Percentiles rank a stretch among this genome's conserved stretches.
These are phyloP conservation scores for Vidua chalybeata DNA, from an alignment of 2,113 vertebrate genomes.

Conservation along the genomic window DNA sequence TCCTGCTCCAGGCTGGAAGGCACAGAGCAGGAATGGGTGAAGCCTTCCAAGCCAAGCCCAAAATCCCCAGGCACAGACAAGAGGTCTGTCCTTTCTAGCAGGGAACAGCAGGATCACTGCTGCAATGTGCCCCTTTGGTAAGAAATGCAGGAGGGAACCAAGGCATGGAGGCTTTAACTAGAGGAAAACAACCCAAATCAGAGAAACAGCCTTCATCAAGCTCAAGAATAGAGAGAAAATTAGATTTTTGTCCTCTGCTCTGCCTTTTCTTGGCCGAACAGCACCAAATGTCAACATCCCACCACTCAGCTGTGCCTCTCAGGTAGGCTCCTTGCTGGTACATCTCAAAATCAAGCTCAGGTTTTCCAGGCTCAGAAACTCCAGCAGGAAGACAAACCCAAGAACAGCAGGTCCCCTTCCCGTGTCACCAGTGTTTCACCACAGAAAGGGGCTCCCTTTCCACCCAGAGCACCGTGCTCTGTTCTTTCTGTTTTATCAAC, in stretches of 20 bases:
- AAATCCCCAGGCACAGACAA: background rate
- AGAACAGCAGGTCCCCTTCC: background rate
- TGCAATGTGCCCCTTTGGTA: rapidly evolving
- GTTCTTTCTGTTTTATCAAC: background rate
- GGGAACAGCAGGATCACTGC: background rate
- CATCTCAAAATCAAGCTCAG: background rate
- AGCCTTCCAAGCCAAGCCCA: background rate
- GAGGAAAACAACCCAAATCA: background rate
- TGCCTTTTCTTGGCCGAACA: background rate
- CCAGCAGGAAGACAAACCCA: background rate
- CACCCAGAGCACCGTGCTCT: background rate
- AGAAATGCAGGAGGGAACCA: background rate
- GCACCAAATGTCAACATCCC: rapidly evolving
- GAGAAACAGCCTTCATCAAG: background rate
- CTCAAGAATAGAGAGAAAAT: background rate
- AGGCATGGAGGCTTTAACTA: background rate
- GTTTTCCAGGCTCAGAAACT: background rate
- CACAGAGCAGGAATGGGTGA: background rate
- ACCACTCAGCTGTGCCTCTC: background rate
- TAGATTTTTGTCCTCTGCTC: background rate
- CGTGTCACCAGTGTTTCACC: rapidly evolving
- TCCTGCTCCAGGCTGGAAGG: background rate
- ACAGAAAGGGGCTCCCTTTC: background rate
- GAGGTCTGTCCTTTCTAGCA: background rate
- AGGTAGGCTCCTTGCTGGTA: background rate